phyloP scores from a whole-genome alignment of 2,797 vertebrate genomes.

The Myripristis murdjan region DNA sequence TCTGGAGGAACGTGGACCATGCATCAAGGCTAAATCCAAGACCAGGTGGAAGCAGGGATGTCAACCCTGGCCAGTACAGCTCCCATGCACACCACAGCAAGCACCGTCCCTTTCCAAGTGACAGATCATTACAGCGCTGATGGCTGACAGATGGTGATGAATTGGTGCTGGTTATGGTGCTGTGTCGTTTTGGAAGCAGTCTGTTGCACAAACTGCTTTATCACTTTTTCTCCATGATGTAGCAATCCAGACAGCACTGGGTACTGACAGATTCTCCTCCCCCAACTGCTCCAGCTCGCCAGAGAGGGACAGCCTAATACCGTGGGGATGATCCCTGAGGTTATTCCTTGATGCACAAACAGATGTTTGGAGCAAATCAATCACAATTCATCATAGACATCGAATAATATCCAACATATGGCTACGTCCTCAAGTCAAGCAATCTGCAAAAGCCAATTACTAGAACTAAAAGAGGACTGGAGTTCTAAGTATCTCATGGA shows the following conservation, averaged over 20 bases:
- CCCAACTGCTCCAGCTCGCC: slow-evolving; percentile 17
- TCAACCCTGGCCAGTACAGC: slow-evolving; percentile 39
- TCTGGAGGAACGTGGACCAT: too few relatives aligned
- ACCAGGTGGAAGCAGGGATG: slow-evolving; percentile 56
- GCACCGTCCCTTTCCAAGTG: slow-evolving; percentile 67
- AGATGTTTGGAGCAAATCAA: slow-evolving; percentile 60
- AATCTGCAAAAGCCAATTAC: slow-evolving; percentile 41
- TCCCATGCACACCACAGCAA: slow-evolving; percentile 51
- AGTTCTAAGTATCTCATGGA: slow-evolving; percentile 37
- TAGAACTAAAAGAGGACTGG: slow-evolving; percentile 33
- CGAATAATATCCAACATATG: slow-evolving; percentile 57
- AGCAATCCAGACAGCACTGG: slow-evolving; percentile 36
- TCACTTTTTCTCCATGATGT: slow-evolving; percentile 61
- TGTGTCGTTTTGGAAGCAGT: slow-evolving; percentile 63
- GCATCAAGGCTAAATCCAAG: too few relatives aligned
- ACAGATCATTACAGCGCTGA: slow-evolving; percentile 78
- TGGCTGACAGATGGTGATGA: slow-evolving; percentile 77
- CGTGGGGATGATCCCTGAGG: slow-evolving; percentile 30
- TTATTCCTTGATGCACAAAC: slow-evolving; percentile 44
- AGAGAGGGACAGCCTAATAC: slow-evolving; percentile 36
- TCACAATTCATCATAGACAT: slow-evolving; percentile 39
- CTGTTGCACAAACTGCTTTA: slow-evolving; percentile 67
- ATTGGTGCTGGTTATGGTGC: slow-evolving; percentile 64
- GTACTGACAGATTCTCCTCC: slow-evolving; percentile 33
- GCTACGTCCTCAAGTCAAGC: slow-evolving; percentile 41